Evolutionary conservation across 2,888 invertebrate species (phyloP), one percentile per base, ranked within the genome.

Genomic region (Caradrina kadenii): DNA sequence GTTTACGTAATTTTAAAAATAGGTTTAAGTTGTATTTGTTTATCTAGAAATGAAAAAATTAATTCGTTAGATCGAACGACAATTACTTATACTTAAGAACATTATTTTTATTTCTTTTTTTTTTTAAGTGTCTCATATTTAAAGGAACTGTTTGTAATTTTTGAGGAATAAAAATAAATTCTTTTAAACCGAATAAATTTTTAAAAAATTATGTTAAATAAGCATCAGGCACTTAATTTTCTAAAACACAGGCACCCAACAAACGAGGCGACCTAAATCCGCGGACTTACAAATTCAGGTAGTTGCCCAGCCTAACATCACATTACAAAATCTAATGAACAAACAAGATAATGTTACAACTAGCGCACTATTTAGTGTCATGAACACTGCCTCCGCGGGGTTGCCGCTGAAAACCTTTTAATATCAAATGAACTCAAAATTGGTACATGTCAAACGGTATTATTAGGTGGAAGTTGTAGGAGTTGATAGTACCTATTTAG

Each of bases 391-490:
- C 82, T 77, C 84, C 82, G 84, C 82, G 84, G 78, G 69, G 22
- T 65, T 66, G 26, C 86, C 84, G 89, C 87, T 91, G 93, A 93
- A 95, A 95, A 93, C 88, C 95, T 94, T 96, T 96, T 94, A 96
- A 96, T 96, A 96, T 90, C 91, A 95, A 94, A 96, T 96, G 95
- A 96, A 93, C 93, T 92, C 92, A 94, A 95, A 95, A 96, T 96
- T 95, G 95, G 93, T 92, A 93, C 90, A 92, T 93, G 94, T 94
- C 94, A 94, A 94, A 95, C 92, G 89, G 89, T 89, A 93, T 94
- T 94, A 95, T 94, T 94, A 95, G 94, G 77, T 85, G 88, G 86
- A 89, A 56, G 5, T 73, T 10, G 42, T 42, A 53, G 69, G 87
- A 81, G 90, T 11, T 70, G 87, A n/a, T 50, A 6, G 17, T 79